These are phyloP conservation scores for Phengaris alcon DNA, from an alignment of 2,888 invertebrate genomes.

Conservation along the genomic window DNA sequence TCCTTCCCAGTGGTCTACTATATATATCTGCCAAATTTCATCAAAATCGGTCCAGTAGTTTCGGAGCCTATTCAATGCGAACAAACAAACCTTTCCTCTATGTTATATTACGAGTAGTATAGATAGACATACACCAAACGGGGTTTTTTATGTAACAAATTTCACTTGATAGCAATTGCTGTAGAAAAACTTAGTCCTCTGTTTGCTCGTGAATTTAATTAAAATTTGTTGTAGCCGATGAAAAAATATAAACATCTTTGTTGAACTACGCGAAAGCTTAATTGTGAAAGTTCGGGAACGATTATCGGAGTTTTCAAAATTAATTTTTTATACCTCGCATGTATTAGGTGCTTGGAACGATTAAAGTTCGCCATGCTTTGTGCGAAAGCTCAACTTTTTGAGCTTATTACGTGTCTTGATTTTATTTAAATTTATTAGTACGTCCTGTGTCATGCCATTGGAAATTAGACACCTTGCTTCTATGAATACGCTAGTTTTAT, in stretches of 20 bases:
- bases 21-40: too few relatives aligned
- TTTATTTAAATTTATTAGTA: neutral
- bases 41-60: too few relatives aligned
- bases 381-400: neutral
- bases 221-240: neutral
- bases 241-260: constrained; percentile 17
- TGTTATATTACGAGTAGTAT: too few relatives aligned
- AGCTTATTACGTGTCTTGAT: neutral
- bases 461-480: too few relatives aligned
- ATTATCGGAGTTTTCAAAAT: constrained; percentile 14
- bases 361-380: constrained; percentile 14
- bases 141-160: neutral
- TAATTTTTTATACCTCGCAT: constrained; percentile 17
- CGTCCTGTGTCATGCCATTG: too few relatives aligned
- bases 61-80: too few relatives aligned
- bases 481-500: too few relatives aligned
- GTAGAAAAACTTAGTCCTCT: neutral
- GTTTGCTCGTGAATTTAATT: neutral
- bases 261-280: constrained; percentile 16
- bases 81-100: too few relatives aligned
- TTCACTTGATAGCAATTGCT: neutral
- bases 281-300: constrained; percentile 13
- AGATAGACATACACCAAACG: too few relatives aligned
- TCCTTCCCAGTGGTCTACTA: too few relatives aligned
- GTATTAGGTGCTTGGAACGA: constrained; percentile 7